phyloP scores from a whole-genome alignment of 2,888 invertebrate genomes.

The Dasypogon diadema region DNA sequence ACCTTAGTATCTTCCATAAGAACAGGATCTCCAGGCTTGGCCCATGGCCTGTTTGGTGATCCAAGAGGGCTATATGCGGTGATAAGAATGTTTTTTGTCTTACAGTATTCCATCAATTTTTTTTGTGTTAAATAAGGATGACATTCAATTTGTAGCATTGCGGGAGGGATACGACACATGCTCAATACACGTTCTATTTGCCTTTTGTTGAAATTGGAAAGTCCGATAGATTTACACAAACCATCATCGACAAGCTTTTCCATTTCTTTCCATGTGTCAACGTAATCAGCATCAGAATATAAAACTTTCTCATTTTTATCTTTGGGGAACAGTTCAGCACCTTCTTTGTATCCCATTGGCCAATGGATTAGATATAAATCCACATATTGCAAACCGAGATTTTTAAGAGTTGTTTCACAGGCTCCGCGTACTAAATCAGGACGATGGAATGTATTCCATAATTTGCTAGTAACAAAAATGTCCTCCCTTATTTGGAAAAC shows the following conservation, averaged over 20 bases:
- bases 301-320: conserved; percentile 73
- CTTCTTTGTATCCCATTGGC: conserved; percentile 89
- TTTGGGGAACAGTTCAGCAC: conserved; percentile 74
- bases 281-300: conserved; percentile 77
- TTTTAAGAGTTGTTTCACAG: conserved; percentile 76
- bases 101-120: conserved; percentile 78
- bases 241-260: conserved; percentile 78
- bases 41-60: conserved; percentile 87
- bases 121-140: conserved; percentile 84
- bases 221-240: conserved; percentile 76
- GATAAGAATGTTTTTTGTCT: conserved; percentile 74
- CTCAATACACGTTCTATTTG: conserved; percentile 78
- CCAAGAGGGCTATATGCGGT: conserved; percentile 91
- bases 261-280: conserved; percentile 82
- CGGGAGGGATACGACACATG: conserved; percentile 74
- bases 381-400: conserved; percentile 81
- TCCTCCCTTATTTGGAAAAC: conserved; percentile 69
- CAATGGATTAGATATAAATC: conserved; percentile 94
- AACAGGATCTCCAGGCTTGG: conserved; percentile 78
- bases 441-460: conserved; percentile 92
- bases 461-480: conserved; percentile 81
- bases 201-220: conserved; percentile 82
- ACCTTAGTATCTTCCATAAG: conserved; percentile 81
- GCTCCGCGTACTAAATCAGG: conserved; percentile 81
- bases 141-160: conserved; percentile 78